A percentile compares a stretch with the other conserved stretches of the same genome.
Conservation (phyloP, 2,888 invertebrate genomes). For the Drosophila dives region DNA sequence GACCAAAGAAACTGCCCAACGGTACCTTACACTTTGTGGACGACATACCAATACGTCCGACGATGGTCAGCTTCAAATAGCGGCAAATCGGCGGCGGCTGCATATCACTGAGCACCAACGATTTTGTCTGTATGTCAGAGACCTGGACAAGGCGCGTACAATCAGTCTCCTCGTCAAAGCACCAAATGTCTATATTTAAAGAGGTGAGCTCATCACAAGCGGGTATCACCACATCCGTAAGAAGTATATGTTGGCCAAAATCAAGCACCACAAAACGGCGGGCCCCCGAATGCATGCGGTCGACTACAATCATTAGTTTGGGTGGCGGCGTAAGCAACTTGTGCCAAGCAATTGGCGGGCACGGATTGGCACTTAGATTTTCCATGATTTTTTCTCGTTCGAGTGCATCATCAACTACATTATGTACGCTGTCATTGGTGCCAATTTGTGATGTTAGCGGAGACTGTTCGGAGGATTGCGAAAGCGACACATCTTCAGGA, state of each 20-base stretch:
- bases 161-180: constrained; percentile 93
- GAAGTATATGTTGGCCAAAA: constrained; percentile 93
- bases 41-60: constrained; percentile 96
- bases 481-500: constrained; percentile 40
- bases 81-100: constrained; percentile 96
- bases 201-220: constrained; percentile 93
- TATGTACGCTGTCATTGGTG: constrained; percentile 31
- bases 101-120: constrained; percentile 94
- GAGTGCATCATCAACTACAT: constrained; percentile 48
- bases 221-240: constrained; percentile 94
- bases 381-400: constrained; percentile 63
- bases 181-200: constrained; percentile 95
- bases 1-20: constrained; percentile 96
- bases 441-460: constrained; percentile 14
- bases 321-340: constrained; percentile 92
- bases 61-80: constrained; percentile 95
- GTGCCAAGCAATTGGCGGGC: constrained; percentile 89
- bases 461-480: constrained; percentile 42
- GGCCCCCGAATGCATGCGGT: constrained; percentile 97
- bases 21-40: constrained; percentile 95
- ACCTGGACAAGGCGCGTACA: constrained; percentile 93
- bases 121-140: constrained; percentile 94
- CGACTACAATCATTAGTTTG: constrained; percentile 94
- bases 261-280: constrained; percentile 96
- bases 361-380: constrained; percentile 57